Evolutionary conservation across 2,797 vertebrate species (phyloP).

Genomic region (Monodelphis domestica): DNA sequence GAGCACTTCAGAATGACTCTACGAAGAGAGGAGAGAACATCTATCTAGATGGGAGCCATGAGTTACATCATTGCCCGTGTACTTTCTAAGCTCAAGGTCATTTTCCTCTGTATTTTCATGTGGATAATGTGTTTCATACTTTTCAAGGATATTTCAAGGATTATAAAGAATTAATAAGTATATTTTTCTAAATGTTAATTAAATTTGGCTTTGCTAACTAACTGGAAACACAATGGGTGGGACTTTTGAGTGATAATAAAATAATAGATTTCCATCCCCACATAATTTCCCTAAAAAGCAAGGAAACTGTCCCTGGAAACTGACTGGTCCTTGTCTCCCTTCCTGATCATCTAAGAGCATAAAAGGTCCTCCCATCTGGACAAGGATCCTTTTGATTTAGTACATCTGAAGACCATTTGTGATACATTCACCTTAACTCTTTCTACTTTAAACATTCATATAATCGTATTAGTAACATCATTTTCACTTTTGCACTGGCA

Average conservation of each 20-base stretch:
- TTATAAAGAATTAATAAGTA: not conserved
- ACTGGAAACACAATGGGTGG: not conserved
- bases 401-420: not conserved
- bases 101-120: not conserved
- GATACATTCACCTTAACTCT: too few relatives aligned
- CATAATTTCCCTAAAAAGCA: not conserved
- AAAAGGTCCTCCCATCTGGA: not conserved
- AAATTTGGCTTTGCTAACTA: not conserved
- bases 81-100: not conserved
- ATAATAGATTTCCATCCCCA: not conserved
- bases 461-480: too few relatives aligned
- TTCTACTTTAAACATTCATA: too few relatives aligned
- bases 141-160: not conserved
- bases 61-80: not conserved
- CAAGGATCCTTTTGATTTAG: not conserved
- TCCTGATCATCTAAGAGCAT: not conserved
- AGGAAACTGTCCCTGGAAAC: not conserved
- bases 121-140: not conserved
- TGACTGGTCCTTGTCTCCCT: not conserved
- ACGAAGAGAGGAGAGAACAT: not conserved
- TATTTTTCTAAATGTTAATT: not conserved
- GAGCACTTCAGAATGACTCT: not conserved
- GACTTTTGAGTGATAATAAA: not conserved
- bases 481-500: too few relatives aligned
- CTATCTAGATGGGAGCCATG: not conserved